These are phyloP conservation scores for Antennarius striatus DNA, from an alignment of 2,113 vertebrate genomes.

Conservation along the genomic window DNA sequence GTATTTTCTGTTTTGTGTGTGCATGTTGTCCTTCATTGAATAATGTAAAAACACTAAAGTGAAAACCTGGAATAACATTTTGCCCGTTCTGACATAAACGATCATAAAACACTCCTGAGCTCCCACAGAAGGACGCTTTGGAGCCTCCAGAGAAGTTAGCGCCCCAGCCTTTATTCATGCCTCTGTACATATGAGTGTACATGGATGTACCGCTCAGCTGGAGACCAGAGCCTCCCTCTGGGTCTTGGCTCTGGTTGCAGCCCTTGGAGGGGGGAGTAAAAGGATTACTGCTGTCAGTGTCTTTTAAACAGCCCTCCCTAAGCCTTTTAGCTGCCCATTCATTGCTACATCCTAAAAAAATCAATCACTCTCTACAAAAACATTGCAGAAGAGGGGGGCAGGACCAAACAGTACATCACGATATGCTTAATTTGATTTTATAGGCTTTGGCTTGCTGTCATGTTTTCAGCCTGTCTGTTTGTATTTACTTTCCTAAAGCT, in stretches of 20 bases:
- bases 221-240: slow-evolving; percentile 63
- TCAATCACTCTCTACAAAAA: slow-evolving; percentile 47
- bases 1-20: slow-evolving; percentile 23
- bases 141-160: neutral
- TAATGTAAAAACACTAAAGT: slow-evolving; percentile 23
- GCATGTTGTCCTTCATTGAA: slow-evolving; percentile 12
- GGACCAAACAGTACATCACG: slow-evolving; percentile 29
- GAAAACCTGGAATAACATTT: neutral
- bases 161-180: neutral
- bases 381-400: slow-evolving; percentile 17
- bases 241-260: slow-evolving; percentile 53
- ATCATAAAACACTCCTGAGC: slow-evolving; percentile 1
- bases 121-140: slow-evolving; percentile 2
- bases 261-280: slow-evolving; percentile 54
- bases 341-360: slow-evolving; percentile 60
- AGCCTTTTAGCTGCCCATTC: slow-evolving; percentile 74
- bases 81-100: neutral
- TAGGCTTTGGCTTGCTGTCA: slow-evolving; percentile 22
- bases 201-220: slow-evolving; percentile 44
- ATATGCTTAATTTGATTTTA: slow-evolving; percentile 42
- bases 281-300: slow-evolving; percentile 72
- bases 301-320: slow-evolving; percentile 74
- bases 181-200: slow-evolving; percentile 19
- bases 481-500: slow-evolving; percentile 9
- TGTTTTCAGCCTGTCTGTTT: slow-evolving; percentile 10